Conservation (phyloP, 1,140 invertebrate genomes). For the Campoletis sonorensis region DNA sequence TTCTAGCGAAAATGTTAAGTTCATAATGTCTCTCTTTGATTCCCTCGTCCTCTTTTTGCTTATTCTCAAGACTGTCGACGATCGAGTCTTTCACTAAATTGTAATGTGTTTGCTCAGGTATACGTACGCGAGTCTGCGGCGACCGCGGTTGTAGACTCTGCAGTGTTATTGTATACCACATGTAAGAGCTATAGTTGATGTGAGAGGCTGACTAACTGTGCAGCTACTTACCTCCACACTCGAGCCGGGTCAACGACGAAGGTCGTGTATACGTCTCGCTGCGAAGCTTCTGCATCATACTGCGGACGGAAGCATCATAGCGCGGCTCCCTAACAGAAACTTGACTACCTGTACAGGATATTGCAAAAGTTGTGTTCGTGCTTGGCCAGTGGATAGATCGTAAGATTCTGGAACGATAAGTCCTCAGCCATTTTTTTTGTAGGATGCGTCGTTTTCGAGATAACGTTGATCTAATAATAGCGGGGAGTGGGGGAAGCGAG, state of each 20-base stretch:
- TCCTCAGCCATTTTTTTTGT: no score
- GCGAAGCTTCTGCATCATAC: not conserved
- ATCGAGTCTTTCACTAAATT: not conserved
- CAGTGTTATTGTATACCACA: slow-evolving; percentile 22
- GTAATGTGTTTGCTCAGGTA: not conserved
- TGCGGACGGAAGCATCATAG: slow-evolving; percentile 26
- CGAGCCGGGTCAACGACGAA: slow-evolving; percentile 41
- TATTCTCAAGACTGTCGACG: not conserved
- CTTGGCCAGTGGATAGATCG: no score
- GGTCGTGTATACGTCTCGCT: slow-evolving; percentile 23
- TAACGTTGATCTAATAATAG: no score
- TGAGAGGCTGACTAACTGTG: slow-evolving; percentile 28
- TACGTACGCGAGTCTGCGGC: not conserved
- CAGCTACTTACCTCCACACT: slow-evolving; percentile 29
- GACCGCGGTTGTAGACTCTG: not conserved
- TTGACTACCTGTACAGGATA: not conserved
- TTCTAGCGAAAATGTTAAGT: no score
- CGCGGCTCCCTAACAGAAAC: slow-evolving; percentile 20
- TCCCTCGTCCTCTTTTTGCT: not conserved
- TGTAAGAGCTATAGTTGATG: not conserved
- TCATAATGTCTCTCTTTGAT: no score
- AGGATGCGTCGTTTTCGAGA: no score
- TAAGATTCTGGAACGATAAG: no score
- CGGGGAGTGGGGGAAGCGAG: no score
- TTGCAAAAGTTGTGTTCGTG: not conserved